Conservation (phyloP, 2,888 invertebrate genomes). For the Drosophila infuscata region DNA sequence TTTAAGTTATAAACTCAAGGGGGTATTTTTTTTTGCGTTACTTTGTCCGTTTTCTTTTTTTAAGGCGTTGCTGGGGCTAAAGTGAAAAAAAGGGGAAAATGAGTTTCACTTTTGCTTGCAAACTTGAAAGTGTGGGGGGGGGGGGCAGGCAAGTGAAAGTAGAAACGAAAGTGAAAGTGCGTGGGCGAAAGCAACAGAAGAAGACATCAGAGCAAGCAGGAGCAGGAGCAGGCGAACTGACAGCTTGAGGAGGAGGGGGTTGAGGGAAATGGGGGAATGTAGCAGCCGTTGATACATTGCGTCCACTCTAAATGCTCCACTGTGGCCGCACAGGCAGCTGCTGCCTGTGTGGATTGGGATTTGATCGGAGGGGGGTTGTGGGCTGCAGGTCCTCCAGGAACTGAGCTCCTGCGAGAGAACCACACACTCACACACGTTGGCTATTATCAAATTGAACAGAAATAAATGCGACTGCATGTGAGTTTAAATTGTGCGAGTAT, state of each 20-base stretch:
- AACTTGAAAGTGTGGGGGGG: background rate
- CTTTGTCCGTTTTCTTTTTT: slow-evolving; percentile 2
- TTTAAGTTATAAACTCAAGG: slow-evolving; percentile 84
- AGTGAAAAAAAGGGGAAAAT: slow-evolving; percentile 69
- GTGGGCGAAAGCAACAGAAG: slow-evolving; percentile 28
- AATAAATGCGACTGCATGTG: slow-evolving; percentile 78
- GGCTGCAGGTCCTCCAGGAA: slow-evolving; percentile 31
- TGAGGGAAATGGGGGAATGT: background rate
- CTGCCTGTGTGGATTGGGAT: slow-evolving; percentile 24
- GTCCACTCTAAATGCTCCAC: slow-evolving; percentile 81
- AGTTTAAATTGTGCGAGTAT: slow-evolving; percentile 60
- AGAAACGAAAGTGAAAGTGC: slow-evolving; percentile 53
- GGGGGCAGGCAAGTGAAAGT: slow-evolving; percentile 35
- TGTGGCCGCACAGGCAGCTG: slow-evolving; percentile 70
- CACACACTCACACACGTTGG: slow-evolving; percentile 60
- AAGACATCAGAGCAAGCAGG: slow-evolving; percentile 46
- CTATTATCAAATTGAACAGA: slow-evolving; percentile 80
- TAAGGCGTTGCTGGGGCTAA: slow-evolving; percentile 50
- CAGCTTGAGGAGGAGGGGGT: background rate
- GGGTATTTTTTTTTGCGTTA: slow-evolving; percentile 69
- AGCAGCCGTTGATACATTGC: slow-evolving; percentile 74
- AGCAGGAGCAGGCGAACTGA: background rate
- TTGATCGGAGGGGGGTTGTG: background rate
- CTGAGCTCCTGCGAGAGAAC: slow-evolving; percentile 53
- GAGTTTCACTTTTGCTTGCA: slow-evolving; percentile 71